A percentile compares a stretch with the other conserved stretches of the same genome.
These are phyloP conservation scores for Natrix natrix DNA, from an alignment of 2,797 vertebrate genomes.

Conservation along the genomic window DNA sequence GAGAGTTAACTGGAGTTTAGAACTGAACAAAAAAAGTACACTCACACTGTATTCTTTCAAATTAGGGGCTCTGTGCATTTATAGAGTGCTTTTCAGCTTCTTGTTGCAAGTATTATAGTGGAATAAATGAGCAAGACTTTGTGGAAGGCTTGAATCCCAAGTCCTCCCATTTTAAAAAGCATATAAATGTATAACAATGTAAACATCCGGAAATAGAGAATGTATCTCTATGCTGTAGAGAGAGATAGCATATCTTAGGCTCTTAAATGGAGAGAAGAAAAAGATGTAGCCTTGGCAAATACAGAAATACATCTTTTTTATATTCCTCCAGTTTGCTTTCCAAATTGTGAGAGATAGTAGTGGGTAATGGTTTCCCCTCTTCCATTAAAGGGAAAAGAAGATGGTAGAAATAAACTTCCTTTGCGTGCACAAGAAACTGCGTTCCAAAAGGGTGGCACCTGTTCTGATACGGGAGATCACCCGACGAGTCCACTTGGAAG, in stretches of 20 bases:
- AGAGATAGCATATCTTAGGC: background rate
- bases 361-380: constrained; percentile 15
- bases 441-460: constrained; percentile 93
- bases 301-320: background rate
- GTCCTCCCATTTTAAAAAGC: background rate
- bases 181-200: background rate
- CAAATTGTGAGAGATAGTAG: background rate
- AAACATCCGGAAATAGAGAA: background rate
- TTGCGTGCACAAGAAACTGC: constrained; percentile 98
- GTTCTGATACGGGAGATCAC: constrained; percentile 98
- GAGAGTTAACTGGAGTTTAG: background rate
- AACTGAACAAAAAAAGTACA: background rate
- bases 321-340: background rate
- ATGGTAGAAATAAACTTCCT: constrained; percentile 99
- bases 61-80: background rate
- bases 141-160: background rate
- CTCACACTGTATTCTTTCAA: background rate
- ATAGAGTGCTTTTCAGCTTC: background rate
- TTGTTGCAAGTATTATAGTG: background rate
- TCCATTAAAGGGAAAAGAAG: constrained; percentile 85
- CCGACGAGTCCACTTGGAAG: constrained; percentile 92
- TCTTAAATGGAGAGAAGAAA: background rate
- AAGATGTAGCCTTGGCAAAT: background rate
- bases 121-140: background rate
- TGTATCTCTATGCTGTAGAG: background rate